These are phyloP conservation scores for Hypanus sabinus DNA, from an alignment of 2,113 vertebrate genomes.

Conservation along the genomic window DNA sequence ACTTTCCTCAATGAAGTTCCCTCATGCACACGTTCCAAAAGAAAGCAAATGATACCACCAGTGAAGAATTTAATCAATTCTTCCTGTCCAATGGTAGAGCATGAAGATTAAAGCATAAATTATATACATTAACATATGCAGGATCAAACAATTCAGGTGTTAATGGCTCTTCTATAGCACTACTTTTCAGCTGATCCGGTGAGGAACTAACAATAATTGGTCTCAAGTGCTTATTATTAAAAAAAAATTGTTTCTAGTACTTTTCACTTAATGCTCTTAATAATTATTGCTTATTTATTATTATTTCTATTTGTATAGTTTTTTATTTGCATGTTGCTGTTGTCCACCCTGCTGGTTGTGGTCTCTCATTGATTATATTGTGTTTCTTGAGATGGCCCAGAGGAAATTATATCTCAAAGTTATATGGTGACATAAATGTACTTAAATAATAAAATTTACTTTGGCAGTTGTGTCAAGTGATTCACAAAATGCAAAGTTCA, in stretches of 20 bases:
- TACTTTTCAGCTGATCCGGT: neutral
- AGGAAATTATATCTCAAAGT: too few species aligned
- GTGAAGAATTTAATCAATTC: neutral
- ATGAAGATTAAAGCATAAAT: neutral
- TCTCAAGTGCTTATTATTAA: neutral
- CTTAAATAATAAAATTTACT: too few species aligned
- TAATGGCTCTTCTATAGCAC: neutral
- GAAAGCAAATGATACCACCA: neutral
- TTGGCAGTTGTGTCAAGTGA: neutral
- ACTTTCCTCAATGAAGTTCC: neutral
- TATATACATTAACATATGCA: neutral
- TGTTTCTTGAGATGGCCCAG: too few species aligned
- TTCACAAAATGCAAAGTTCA: neutral
- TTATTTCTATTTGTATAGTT: too few species aligned
- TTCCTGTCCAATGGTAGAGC: neutral
- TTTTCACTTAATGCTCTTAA: too few species aligned
- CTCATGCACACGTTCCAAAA: neutral
- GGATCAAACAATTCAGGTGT: neutral
- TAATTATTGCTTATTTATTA: too few species aligned
- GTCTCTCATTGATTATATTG: too few species aligned
- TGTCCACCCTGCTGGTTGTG: too few species aligned
- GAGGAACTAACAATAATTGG: neutral
- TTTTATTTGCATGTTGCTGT: too few species aligned
- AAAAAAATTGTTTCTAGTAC: neutral
- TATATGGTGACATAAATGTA: too few species aligned